Evolutionary conservation across 2,888 invertebrate genomes (phyloP).

Genomic region (Melipona beecheii): DNA sequence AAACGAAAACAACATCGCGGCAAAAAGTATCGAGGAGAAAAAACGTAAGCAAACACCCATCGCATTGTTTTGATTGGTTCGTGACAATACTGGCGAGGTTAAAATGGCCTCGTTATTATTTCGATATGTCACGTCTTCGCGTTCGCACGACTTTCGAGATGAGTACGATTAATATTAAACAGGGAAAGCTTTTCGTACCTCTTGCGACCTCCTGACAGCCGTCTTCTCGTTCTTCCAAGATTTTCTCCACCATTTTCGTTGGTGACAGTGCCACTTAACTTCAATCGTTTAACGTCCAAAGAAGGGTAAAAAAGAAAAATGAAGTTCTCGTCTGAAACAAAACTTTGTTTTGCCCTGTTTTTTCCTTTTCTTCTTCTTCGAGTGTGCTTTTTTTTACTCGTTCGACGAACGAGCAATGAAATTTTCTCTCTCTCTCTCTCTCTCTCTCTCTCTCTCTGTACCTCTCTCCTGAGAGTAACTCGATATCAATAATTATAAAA

Average conservation of each 20-base stretch:
- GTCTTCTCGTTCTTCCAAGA: slow-evolving; percentile 87
- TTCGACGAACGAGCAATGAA: not conserved
- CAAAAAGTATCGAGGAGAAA: not conserved
- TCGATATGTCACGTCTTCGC: too few relatives aligned
- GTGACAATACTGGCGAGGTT: not conserved
- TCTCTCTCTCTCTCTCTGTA: slow-evolving; percentile 4
- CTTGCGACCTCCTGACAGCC: slow-evolving; percentile 78
- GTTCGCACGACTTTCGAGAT: not conserved
- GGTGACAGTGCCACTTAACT: not conserved
- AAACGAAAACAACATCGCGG: not conserved
- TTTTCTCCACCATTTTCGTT: slow-evolving; percentile 88
- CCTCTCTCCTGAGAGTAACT: slow-evolving; percentile 37
- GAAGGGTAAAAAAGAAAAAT: not conserved
- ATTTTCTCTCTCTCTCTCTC: not conserved
- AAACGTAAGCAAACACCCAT: not conserved
- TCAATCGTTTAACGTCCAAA: not conserved
- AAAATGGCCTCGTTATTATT: not conserved
- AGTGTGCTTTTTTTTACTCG: slow-evolving; percentile 17
- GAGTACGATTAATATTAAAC: slow-evolving; percentile 6
- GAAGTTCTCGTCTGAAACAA: not conserved
- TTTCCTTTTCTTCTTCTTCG: slow-evolving; percentile 19
- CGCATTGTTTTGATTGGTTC: not conserved
- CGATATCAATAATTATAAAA: slow-evolving; percentile 82
- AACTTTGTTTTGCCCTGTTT: not conserved
- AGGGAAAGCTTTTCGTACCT: slow-evolving; percentile 71